A percentile compares a stretch with the other conserved stretches of the same genome.
Evolutionary conservation across 2,888 invertebrate genomes (phyloP).

Genomic region (Tetranychus truncatus): DNA sequence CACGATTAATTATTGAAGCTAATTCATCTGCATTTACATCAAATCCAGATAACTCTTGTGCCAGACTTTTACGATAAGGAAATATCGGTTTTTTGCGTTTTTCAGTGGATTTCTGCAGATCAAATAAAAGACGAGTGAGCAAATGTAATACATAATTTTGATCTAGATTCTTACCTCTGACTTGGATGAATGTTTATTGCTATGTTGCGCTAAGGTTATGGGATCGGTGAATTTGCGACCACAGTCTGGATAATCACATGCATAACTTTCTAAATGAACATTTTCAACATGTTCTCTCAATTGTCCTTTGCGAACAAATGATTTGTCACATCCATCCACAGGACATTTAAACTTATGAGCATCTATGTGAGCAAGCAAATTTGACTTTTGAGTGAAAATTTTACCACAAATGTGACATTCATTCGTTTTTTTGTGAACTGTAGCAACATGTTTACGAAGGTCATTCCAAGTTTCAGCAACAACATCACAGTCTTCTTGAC

Average conservation of each 20-base stretch:
- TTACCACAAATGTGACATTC: conserved; percentile 14
- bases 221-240: conserved; percentile 7
- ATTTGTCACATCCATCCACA: conserved; percentile 14
- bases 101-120: not conserved
- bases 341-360: conserved; percentile 14
- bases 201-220: conserved; percentile 10
- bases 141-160: not conserved
- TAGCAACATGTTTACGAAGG: conserved; percentile 15
- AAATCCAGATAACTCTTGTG: conserved; percentile 4
- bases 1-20: not conserved
- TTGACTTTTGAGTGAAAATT: conserved; percentile 4
- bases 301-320: conserved; percentile 8
- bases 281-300: conserved; percentile 10
- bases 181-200: no score
- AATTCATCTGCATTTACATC: not conserved
- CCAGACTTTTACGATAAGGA: not conserved
- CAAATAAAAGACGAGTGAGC: not conserved
- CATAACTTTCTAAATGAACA: conserved; percentile 2
- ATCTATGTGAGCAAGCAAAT: conserved; percentile 7
- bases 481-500: conserved; percentile 8
- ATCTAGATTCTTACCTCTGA: not conserved
- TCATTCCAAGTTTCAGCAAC: conserved; percentile 14
- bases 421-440: not conserved
- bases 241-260: conserved; percentile 14
- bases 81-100: not conserved